A percentile compares a stretch with the other conserved stretches of the same genome.
These are phyloP conservation scores for Brachypteracias leptosomus DNA, from an alignment of 2,113 vertebrate species.

Conservation along the genomic window DNA sequence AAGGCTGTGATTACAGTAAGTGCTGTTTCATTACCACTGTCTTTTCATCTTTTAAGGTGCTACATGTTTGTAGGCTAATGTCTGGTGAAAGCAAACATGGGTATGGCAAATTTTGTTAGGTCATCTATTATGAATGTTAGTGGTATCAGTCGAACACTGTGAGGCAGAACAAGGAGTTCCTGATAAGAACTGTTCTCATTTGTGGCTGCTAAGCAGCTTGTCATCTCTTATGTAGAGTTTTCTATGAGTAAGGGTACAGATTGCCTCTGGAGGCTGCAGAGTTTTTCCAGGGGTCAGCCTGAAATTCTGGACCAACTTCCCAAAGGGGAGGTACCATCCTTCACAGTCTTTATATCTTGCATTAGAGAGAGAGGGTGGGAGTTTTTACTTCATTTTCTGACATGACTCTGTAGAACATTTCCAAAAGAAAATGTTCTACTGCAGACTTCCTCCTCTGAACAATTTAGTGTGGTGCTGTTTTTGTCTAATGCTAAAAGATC, in stretches of 20 bases:
- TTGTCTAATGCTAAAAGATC: not conserved
- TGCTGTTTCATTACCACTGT: not conserved
- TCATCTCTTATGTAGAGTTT: not conserved
- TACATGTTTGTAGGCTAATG: not conserved
- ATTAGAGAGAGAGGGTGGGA: not conserved
- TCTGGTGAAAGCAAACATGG: not conserved
- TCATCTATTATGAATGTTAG: not conserved
- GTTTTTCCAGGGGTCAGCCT: not conserved
- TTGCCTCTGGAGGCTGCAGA: not conserved
- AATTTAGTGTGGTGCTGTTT: not conserved
- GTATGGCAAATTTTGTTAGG: not conserved
- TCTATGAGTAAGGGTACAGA: not conserved
- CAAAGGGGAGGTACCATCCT: not conserved
- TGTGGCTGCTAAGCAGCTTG: not conserved
- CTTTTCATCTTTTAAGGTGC: not conserved
- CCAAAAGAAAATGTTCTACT: not conserved
- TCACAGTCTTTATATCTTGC: not conserved
- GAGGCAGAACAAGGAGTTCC: not conserved
- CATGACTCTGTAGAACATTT: not conserved
- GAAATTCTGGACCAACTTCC: not conserved
- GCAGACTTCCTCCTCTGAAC: not conserved
- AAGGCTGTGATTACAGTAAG: conserved; percentile 97
- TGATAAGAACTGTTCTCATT: not conserved
- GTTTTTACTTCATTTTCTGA: not conserved
- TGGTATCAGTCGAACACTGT: not conserved